Percentiles rank a stretch among this genome's conserved stretches.
Conservation (phyloP, 2,888 invertebrate genomes). For the Metellina segmentata region DNA sequence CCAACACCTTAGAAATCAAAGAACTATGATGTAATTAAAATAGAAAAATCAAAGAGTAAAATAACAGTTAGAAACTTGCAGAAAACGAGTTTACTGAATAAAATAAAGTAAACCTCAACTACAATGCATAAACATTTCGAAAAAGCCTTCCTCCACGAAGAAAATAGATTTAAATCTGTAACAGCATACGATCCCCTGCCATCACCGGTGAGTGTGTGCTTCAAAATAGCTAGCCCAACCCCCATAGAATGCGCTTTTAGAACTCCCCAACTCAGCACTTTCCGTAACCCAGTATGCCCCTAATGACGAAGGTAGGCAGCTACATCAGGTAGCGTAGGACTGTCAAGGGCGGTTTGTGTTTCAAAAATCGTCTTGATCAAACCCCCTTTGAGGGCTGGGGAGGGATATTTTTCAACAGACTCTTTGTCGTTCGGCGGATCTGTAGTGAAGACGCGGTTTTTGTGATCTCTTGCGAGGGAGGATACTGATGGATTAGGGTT, state of each 20-base stretch:
- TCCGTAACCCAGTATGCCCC: slow-evolving; percentile 14
- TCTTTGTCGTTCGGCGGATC: neutral
- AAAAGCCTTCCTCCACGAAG: neutral
- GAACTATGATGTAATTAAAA: too few relatives aligned
- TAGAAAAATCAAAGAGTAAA: too few relatives aligned
- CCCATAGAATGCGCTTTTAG: neutral
- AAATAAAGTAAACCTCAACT: too few relatives aligned
- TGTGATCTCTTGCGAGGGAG: neutral
- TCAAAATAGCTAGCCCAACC: slow-evolving; percentile 24
- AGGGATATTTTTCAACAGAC: neutral
- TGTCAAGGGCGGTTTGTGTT: slow-evolving; percentile 15
- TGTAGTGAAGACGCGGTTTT: neutral
- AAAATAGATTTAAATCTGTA: neutral
- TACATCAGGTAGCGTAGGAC: slow-evolving; percentile 11
- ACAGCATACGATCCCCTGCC: neutral
- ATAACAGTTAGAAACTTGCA: too few relatives aligned
- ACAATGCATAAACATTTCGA: too few relatives aligned
- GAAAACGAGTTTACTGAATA: too few relatives aligned
- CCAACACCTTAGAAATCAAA: too few relatives aligned
- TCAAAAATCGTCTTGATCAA: neutral
- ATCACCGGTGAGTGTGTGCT: slow-evolving; percentile 6
- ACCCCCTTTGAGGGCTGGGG: neutral
- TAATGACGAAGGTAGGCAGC: slow-evolving; percentile 1
- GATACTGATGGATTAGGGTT: neutral
- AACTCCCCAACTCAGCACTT: slow-evolving; percentile 50